Conservation (phyloP, 2,113 vertebrate species). For the Hydrochoerus hydrochaeris region DNA sequence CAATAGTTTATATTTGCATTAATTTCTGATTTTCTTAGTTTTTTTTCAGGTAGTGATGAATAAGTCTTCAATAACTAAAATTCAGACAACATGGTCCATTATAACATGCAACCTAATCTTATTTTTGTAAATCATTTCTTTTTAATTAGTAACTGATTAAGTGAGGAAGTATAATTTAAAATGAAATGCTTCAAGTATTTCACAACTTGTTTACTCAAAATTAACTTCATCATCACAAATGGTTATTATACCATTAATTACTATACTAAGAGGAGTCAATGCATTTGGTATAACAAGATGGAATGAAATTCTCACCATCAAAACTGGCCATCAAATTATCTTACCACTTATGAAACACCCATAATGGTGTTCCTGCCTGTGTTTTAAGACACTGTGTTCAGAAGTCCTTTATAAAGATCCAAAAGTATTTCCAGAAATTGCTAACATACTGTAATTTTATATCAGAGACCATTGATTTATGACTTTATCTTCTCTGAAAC, state of each 20-base stretch:
- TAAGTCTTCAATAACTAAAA: neutral
- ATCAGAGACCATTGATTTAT: neutral
- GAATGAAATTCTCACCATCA: neutral
- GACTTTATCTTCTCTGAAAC: neutral
- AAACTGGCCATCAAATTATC: neutral
- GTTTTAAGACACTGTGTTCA: neutral
- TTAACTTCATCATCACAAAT: neutral
- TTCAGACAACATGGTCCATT: neutral
- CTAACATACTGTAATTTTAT: neutral
- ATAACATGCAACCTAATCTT: neutral
- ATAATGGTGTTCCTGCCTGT: neutral
- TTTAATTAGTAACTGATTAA: neutral
- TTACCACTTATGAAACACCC: too few relatives aligned
- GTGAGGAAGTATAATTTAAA: neutral
- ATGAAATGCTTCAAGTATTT: neutral
- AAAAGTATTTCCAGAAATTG: neutral
- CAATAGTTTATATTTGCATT: neutral
- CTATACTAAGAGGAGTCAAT: neutral
- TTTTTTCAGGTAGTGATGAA: neutral
- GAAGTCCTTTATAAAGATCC: neutral
- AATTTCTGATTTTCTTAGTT: neutral
- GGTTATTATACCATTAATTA: neutral
- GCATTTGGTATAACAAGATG: neutral
- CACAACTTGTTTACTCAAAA: neutral
- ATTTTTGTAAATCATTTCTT: conserved; percentile 34